Evolutionary conservation across 2,113 vertebrate species (phyloP).

Genomic region (Vombatus ursinus): DNA sequence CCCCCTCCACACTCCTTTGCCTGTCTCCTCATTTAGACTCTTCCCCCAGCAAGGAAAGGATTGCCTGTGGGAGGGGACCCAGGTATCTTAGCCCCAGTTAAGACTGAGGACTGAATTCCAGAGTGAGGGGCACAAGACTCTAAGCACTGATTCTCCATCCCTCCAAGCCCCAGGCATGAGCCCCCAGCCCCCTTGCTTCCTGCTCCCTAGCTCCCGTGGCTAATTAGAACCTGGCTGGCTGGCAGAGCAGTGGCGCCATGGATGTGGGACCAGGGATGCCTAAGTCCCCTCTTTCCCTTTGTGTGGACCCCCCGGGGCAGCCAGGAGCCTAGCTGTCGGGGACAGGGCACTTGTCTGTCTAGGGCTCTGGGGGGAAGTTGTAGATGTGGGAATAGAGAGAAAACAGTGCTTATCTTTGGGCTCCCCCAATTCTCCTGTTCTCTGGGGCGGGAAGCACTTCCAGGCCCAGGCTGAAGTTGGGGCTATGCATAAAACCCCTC

Average conservation of each 20-base stretch:
- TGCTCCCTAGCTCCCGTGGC: neutral
- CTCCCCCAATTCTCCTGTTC: neutral
- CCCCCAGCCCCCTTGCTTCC: conserved; percentile 51
- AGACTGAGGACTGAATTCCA: neutral
- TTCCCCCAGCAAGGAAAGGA: neutral
- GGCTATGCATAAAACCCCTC: neutral
- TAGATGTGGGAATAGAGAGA: neutral
- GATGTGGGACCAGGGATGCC: conserved; percentile 53
- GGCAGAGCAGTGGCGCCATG: conserved; percentile 60
- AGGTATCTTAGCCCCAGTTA: neutral
- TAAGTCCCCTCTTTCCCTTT: conserved; percentile 56
- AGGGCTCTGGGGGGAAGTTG: neutral
- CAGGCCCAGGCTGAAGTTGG: neutral
- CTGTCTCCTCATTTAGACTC: neutral
- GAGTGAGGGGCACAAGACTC: neutral
- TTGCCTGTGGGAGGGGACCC: neutral
- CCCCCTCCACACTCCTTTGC: neutral
- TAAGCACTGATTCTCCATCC: neutral
- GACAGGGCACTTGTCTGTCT: neutral
- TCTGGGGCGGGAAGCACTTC: neutral
- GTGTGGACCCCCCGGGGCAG: conserved; percentile 22
- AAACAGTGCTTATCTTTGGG: neutral
- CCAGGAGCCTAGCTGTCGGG: conserved; percentile 53
- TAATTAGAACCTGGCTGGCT: conserved; percentile 67
- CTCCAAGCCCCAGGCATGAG: neutral